Evolutionary conservation across 2,888 invertebrate species (phyloP).

Genomic region (Lasioglossum figueresi): DNA sequence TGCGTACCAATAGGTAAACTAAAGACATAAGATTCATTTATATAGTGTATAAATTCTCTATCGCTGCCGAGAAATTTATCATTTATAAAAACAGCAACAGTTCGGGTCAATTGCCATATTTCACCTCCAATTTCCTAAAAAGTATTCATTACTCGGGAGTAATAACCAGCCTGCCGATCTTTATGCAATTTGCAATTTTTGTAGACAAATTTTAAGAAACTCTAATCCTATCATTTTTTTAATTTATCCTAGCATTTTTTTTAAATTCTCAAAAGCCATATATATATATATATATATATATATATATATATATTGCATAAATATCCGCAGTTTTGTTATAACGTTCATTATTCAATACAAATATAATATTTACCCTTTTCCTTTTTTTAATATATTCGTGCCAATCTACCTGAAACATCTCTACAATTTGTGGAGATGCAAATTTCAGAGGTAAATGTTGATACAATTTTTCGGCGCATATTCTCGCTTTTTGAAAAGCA

Average conservation of each 20-base stretch:
- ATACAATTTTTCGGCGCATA: conserved; percentile 65
- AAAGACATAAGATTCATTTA: conserved; percentile 84
- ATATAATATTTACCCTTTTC: conserved; percentile 65
- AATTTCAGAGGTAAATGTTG: conserved; percentile 65
- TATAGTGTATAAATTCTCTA: conserved; percentile 83
- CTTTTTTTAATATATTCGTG: conserved; percentile 81
- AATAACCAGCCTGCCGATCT: neutral
- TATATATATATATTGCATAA: too few relatives aligned
- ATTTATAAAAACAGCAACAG: conserved; percentile 85
- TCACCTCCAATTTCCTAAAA: conserved; percentile 80
- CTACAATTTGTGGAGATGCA: conserved; percentile 62
- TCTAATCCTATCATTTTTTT: too few relatives aligned
- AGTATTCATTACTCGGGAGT: conserved; percentile 10
- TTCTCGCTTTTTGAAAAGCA: conserved; percentile 69
- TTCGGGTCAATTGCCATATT: conserved; percentile 84
- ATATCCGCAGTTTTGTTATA: too few relatives aligned
- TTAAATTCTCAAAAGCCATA: too few relatives aligned
- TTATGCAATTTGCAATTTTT: too few relatives aligned
- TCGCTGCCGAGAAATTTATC: conserved; percentile 85
- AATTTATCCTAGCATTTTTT: too few relatives aligned
- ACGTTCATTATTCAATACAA: conserved; percentile 4
- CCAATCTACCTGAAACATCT: conserved; percentile 83
- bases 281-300: too few relatives aligned
- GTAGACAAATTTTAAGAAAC: too few relatives aligned
- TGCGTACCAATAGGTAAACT: conserved; percentile 77